Percentiles rank a stretch among this genome's conserved stretches.
Evolutionary conservation across 2,888 invertebrate species (phyloP).

Genomic region (Drosophila greeni): DNA sequence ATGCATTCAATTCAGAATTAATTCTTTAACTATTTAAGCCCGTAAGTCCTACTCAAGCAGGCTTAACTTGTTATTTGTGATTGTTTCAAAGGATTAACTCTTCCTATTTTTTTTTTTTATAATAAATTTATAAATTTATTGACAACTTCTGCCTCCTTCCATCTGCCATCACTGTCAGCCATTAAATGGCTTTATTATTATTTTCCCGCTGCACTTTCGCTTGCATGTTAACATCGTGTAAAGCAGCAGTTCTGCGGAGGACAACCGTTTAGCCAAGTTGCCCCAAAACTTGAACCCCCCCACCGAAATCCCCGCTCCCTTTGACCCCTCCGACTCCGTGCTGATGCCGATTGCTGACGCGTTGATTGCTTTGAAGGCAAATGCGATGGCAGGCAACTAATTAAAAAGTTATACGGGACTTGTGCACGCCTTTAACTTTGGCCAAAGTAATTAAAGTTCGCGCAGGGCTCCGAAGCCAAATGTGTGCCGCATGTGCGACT

Average conservation of each 20-base stretch:
- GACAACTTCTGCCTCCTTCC: neutral
- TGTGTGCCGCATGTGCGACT: slow-evolving; percentile 39
- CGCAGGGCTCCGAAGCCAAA: slow-evolving; percentile 54
- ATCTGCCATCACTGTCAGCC: slow-evolving; percentile 6
- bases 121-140: neutral
- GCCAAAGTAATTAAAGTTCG: slow-evolving; percentile 70
- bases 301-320: neutral
- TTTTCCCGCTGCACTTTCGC: slow-evolving; percentile 50
- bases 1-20: neutral
- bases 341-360: slow-evolving; percentile 37
- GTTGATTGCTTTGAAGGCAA: slow-evolving; percentile 65
- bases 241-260: slow-evolving; percentile 34
- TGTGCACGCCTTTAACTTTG: slow-evolving; percentile 67
- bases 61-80: neutral
- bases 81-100: neutral
- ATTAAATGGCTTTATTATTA: slow-evolving; percentile 48
- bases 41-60: neutral
- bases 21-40: neutral
- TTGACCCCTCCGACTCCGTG: slow-evolving; percentile 15
- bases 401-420: slow-evolving; percentile 66
- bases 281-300: neutral
- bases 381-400: slow-evolving; percentile 58
- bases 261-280: slow-evolving; percentile 30
- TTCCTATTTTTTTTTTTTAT: neutral
- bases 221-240: slow-evolving; percentile 68